Conservation (phyloP, 1,140 invertebrate genomes). For the Bombus sibiricus region DNA sequence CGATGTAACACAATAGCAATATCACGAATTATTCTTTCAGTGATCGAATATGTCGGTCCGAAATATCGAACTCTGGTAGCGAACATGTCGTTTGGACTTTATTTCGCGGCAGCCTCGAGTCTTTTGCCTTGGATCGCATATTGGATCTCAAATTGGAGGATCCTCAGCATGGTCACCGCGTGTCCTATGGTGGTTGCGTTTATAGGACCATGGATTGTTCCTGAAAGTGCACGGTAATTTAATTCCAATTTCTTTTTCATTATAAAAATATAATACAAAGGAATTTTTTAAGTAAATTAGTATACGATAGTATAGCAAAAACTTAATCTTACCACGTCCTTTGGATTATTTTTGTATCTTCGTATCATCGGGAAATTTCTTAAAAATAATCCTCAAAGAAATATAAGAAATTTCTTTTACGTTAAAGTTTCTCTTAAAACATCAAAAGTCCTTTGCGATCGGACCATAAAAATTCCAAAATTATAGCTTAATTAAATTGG, state of each 20-base stretch:
- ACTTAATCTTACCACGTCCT: no score
- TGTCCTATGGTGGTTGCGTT: constrained; percentile 88
- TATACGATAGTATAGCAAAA: background rate
- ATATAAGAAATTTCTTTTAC: background rate
- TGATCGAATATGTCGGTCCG: constrained; percentile 93
- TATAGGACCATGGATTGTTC: constrained; percentile 89
- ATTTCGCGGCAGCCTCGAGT: constrained; percentile 91
- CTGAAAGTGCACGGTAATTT: constrained; percentile 89
- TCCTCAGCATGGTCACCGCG: constrained; percentile 88
- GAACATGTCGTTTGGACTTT: constrained; percentile 94
- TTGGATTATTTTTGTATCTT: no score
- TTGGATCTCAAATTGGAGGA: constrained; percentile 89
- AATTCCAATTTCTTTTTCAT: background rate
- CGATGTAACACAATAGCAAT: background rate
- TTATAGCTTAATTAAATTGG: no score
- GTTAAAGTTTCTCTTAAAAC: no score
- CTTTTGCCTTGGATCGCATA: constrained; percentile 92
- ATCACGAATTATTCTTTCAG: constrained; percentile 77
- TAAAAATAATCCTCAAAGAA: no score
- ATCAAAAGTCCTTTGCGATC: background rate
- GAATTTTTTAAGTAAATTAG: background rate
- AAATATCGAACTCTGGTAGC: constrained; percentile 93
- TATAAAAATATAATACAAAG: background rate
- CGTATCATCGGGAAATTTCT: no score
- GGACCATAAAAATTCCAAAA: background rate